phyloP scores from a whole-genome alignment of 2,888 invertebrate genomes.

The Scelioninae gen. 2 region DNA sequence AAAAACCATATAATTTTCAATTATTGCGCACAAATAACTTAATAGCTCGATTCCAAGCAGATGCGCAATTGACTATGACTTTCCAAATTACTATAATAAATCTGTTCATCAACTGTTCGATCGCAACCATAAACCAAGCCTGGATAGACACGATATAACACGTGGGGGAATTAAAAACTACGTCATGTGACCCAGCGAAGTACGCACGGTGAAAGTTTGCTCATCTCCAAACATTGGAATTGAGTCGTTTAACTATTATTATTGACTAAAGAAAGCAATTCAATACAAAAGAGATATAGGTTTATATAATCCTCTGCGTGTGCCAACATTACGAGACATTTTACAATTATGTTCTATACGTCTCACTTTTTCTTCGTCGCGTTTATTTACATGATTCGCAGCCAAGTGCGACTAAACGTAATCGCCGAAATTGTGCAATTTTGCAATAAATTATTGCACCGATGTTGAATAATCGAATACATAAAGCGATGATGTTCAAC shows the following conservation, averaged over 20 bases:
- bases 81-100: not conserved
- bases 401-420: constrained; percentile 49
- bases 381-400: constrained; percentile 36
- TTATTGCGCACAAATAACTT: no score
- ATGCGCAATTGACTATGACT: no score
- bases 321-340: constrained; percentile 45
- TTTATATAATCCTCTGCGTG: constrained; percentile 36
- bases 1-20: no score
- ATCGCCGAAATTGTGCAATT: constrained; percentile 43
- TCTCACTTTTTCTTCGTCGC: constrained; percentile 20
- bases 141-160: not conserved
- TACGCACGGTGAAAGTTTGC: constrained; percentile 17
- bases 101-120: not conserved
- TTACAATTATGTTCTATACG: constrained; percentile 31
- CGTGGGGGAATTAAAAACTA: constrained; percentile 23
- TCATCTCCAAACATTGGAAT: not conserved
- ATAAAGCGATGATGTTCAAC: not conserved
- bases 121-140: not conserved
- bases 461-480: constrained; percentile 24
- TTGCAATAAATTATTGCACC: constrained; percentile 40
- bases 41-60: no score
- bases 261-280: constrained; percentile 39
- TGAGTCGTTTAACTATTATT: constrained; percentile 16
- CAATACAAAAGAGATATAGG: constrained; percentile 23
- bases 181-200: constrained; percentile 21